Evolutionary conservation across 2,888 invertebrate genomes (phyloP).

Genomic region (Parascotia fuliginaria): DNA sequence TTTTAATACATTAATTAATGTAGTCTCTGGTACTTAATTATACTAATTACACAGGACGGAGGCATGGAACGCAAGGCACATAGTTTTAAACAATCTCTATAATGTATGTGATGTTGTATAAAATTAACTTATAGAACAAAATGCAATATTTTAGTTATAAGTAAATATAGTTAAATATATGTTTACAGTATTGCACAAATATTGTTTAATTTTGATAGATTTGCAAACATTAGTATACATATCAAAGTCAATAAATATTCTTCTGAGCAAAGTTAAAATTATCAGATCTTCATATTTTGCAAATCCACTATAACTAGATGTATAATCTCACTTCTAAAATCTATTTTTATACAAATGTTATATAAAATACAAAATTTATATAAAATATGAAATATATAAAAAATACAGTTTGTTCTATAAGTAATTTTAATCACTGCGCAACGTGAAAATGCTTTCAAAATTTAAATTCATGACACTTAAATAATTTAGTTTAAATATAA

Average conservation of each 20-base stretch:
- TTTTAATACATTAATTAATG: neutral
- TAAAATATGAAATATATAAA: too few relatives aligned
- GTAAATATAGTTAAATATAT: too few relatives aligned
- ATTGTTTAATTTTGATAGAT: too few relatives aligned
- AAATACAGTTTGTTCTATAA: slow-evolving; percentile 4
- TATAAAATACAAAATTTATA: too few relatives aligned
- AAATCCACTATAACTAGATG: too few relatives aligned
- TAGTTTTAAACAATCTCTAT: slow-evolving; percentile 15
- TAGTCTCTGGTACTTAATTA: slow-evolving; percentile 7
- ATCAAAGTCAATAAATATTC: too few relatives aligned
- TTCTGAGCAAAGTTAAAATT: too few relatives aligned
- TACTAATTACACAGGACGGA: slow-evolving; percentile 39
- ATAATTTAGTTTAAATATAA: neutral
- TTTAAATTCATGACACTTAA: neutral
- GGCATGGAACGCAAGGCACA: slow-evolving; percentile 55
- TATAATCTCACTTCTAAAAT: too few relatives aligned
- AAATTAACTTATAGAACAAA: slow-evolving; percentile 31
- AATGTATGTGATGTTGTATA: slow-evolving; percentile 19
- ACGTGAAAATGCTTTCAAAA: neutral
- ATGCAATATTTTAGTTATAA: neutral
- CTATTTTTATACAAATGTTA: too few relatives aligned
- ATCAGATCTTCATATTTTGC: too few relatives aligned
- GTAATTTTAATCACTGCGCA: slow-evolving; percentile 5
- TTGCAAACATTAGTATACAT: too few relatives aligned
- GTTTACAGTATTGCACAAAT: too few relatives aligned